phyloP scores from a whole-genome alignment of 2,113 vertebrate genomes.

The Recurvirostra avosetta region DNA sequence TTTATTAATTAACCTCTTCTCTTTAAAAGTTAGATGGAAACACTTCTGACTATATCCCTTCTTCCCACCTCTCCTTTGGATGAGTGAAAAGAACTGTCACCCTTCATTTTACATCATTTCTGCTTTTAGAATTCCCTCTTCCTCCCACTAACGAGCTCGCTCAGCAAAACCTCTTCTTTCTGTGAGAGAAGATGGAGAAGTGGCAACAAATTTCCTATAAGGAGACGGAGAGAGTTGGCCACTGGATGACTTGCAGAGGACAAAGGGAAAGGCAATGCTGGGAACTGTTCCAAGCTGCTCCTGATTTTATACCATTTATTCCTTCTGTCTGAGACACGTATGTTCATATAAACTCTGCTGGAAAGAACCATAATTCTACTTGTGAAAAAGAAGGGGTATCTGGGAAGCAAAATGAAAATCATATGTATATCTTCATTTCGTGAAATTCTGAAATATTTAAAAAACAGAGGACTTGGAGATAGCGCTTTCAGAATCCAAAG shows the following conservation, averaged over 20 bases:
- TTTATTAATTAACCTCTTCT: background rate
- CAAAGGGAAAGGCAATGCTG: background rate
- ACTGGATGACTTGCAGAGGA: background rate
- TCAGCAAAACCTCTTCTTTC: background rate
- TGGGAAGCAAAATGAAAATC: too few species aligned
- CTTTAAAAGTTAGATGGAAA: background rate
- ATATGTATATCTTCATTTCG: too few species aligned
- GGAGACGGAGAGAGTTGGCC: background rate
- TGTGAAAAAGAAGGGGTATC: too few species aligned
- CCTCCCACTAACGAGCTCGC: background rate
- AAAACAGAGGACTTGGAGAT: too few species aligned
- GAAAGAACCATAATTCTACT: too few species aligned
- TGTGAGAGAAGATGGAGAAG: background rate
- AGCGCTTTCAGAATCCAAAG: too few species aligned
- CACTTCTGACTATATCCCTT: background rate
- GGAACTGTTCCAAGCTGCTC: background rate
- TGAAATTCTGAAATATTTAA: too few species aligned
- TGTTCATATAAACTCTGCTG: too few species aligned
- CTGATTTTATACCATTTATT: background rate
- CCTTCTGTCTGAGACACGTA: background rate
- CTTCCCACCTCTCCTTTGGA: background rate
- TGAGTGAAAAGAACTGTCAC: background rate
- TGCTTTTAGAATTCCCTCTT: background rate
- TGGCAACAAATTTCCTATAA: background rate
- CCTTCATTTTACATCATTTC: background rate